phyloP scores from a whole-genome alignment of 2,888 invertebrate genomes.

The Caenorhabditis imperialis region DNA sequence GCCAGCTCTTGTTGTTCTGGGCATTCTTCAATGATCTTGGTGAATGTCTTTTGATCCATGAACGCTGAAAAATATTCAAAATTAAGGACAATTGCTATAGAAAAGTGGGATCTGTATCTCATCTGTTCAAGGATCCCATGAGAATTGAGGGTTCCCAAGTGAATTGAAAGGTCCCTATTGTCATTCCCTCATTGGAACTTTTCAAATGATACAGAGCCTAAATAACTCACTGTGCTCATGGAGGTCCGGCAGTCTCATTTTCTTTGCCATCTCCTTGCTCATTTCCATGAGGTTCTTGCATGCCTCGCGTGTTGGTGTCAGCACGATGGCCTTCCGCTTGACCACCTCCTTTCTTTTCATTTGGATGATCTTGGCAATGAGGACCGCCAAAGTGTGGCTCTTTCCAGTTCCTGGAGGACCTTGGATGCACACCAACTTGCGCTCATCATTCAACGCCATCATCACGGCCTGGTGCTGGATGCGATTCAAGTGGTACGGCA shows the following conservation, averaged over 20 bases:
- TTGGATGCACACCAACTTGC: slow-evolving; percentile 28
- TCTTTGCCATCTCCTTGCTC: neutral
- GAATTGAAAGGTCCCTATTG: no score
- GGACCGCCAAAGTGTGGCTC: neutral
- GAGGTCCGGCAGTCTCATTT: neutral
- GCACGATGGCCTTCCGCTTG: slow-evolving; percentile 1
- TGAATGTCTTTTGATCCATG: no score
- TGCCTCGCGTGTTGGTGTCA: slow-evolving; percentile 29
- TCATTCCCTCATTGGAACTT: no score
- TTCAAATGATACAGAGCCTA: neutral
- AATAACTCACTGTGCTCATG: slow-evolving; percentile 8
- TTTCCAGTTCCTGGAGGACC: slow-evolving; percentile 49
- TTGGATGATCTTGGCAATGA: neutral
- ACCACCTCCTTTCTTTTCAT: neutral
- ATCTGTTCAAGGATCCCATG: no score
- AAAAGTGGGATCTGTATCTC: no score
- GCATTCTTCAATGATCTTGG: no score
- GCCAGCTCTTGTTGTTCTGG: no score
- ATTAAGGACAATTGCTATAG: no score
- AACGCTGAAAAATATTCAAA: no score
- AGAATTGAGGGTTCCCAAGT: no score
- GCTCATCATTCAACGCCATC: slow-evolving; percentile 19
- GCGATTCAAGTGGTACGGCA: neutral
- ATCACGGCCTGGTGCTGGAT: slow-evolving; percentile 3
- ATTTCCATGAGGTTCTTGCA: slow-evolving; percentile 9